Evolutionary conservation across 2,888 invertebrate genomes (phyloP).

Genomic region (Schrankia costaestrigalis): DNA sequence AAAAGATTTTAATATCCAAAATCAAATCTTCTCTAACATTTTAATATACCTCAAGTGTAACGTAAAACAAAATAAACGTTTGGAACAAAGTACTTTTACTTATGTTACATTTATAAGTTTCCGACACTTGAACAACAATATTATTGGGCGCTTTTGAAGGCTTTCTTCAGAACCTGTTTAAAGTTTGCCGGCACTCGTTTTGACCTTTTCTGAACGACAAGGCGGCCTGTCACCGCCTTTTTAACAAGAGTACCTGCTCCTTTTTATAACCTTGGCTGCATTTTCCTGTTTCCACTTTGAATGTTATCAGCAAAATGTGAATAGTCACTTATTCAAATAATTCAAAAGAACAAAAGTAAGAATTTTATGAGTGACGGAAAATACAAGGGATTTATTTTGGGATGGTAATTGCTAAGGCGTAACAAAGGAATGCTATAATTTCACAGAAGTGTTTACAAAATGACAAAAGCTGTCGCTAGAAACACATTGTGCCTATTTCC

Average conservation of each 20-base stretch:
- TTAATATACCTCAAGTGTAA: too few relatives aligned
- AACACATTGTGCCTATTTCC: too few relatives aligned
- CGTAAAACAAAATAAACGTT: conserved; percentile 14
- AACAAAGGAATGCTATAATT: too few relatives aligned
- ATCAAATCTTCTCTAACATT: too few relatives aligned
- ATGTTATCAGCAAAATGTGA: conserved; percentile 20
- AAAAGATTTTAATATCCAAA: too few relatives aligned
- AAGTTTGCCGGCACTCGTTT: conserved; percentile 37
- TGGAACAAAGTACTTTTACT: conserved; percentile 26
- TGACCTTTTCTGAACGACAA: conserved; percentile 46
- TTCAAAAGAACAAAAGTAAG: conserved; percentile 9
- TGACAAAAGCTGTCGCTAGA: too few relatives aligned
- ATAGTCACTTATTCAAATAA: conserved; percentile 8
- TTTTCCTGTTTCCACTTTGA: conserved; percentile 31
- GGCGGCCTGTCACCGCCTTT: conserved; percentile 36
- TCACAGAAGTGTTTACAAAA: too few relatives aligned
- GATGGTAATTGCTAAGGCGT: too few relatives aligned
- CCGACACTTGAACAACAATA: conserved; percentile 33
- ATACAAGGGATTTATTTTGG: too few relatives aligned
- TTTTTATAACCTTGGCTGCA: conserved; percentile 25
- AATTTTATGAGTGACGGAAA: background rate
- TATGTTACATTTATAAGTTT: conserved; percentile 27
- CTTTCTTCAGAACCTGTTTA: conserved; percentile 53
- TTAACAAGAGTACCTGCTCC: conserved; percentile 35
- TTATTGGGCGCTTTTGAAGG: conserved; percentile 35